Evolutionary conservation across 2,113 vertebrate species (phyloP), one percentile per base, ranked within the genome.

Genomic region (Neopipo cinnamomea): DNA sequence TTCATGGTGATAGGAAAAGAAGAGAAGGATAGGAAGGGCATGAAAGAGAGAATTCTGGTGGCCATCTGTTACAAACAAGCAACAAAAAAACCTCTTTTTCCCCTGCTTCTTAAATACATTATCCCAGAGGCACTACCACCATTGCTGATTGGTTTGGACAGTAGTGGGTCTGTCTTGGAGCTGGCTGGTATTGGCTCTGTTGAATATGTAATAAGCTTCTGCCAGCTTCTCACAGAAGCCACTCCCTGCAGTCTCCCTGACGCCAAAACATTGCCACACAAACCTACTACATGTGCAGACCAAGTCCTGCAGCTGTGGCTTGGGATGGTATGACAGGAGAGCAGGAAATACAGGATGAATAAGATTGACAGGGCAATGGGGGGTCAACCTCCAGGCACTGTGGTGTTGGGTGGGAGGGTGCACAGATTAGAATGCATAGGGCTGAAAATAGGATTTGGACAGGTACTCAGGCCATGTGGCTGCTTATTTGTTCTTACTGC

Each of bases 211-310:
- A 28, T 18, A 37, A 33, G 21, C 6, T 50, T 80, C 35, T 37
- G 17, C 24, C 14, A 42, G 14, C 14, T 66, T 50, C 27, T 44
- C 59, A 44, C 15, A 52, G 44, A 44, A 52, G 10, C 27, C 33
- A n/a, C 37, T 37, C 14, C 8, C 14, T 59, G 37, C 24, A 46
- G 5, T 11, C 19, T 30, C 19, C 39, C 11, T 0, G 0, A 28
- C n/a, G 46, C 30, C 39, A 46, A 25, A 67, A 39, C 8, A 30
- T n/a, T 46, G 50, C 28, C 44, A 15, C 27, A 15, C 11, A 73
- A 59, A 41, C 33, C 11, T 37, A 30, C 1, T 39, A 41, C 50
- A 23, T 25, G n/a, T n/a, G 44, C 66, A 78, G 46, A 71, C 14
- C 3, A 9, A 46, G 56, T 59, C 24, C 58, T 83, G 41, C 24